Evolutionary conservation across 2,113 vertebrate genomes (phyloP).

Genomic region (Lampris incognitus): DNA sequence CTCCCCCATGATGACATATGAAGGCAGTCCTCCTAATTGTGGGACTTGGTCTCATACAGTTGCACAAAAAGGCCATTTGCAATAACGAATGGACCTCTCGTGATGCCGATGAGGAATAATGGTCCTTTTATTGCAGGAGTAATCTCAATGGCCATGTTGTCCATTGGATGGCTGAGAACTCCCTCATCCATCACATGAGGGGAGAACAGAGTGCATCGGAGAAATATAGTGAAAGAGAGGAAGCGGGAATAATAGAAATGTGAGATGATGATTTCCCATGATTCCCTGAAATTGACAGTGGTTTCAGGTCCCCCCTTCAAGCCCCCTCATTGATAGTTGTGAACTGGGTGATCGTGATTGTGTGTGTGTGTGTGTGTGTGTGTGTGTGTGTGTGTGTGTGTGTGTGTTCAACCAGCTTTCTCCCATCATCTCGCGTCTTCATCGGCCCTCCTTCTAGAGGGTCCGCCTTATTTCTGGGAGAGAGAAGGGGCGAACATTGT

Average conservation of each 20-base stretch:
- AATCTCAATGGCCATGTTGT: constrained; percentile 64
- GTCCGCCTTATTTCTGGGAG: neutral
- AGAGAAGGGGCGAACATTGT: neutral
- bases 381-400: constrained; percentile 15
- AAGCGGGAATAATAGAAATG: constrained; percentile 15
- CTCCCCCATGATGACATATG: constrained; percentile 53
- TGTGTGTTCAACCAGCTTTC: constrained; percentile 5
- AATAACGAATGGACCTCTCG: constrained; percentile 53
- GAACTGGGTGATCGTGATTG: no score
- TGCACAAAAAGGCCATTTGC: constrained; percentile 45
- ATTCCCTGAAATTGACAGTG: constrained; percentile 51
- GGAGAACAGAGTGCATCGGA: neutral
- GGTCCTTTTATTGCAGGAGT: constrained; percentile 68
- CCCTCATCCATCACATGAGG: constrained; percentile 64
- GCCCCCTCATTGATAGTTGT: constrained; percentile 52
- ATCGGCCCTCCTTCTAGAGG: no score
- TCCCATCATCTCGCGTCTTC: constrained; percentile 5
- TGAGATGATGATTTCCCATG: constrained; percentile 50
- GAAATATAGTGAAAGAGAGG: neutral
- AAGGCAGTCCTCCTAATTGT: constrained; percentile 53
- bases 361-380: constrained; percentile 15
- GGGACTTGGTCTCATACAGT: constrained; percentile 26
- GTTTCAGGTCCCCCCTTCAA: constrained; percentile 39
- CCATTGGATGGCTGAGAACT: constrained; percentile 37
- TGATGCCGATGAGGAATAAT: constrained; percentile 64